phyloP scores from a whole-genome alignment of 2,888 invertebrate genomes.

The Lasioglossum villosulum region DNA sequence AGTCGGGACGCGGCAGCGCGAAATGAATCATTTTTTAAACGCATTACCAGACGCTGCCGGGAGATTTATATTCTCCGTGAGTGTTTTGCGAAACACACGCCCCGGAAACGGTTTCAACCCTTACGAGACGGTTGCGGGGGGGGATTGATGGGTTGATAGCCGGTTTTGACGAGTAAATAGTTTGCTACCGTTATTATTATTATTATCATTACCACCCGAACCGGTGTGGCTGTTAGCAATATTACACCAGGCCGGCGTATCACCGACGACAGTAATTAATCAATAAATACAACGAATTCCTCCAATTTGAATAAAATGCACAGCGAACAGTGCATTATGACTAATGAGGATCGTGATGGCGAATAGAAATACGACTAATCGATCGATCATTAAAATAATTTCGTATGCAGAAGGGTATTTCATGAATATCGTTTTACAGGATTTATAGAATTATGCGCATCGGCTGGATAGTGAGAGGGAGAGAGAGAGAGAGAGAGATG shows the following conservation, averaged over 20 bases:
- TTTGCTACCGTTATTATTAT: background rate
- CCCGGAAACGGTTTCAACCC: background rate
- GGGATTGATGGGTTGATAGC: background rate
- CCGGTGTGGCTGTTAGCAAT: background rate
- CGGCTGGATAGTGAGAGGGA: background rate
- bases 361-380: conserved; percentile 13
- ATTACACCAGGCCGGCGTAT: background rate
- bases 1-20: background rate
- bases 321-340: conserved; percentile 2
- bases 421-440: background rate
- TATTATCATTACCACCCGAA: background rate
- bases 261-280: conserved; percentile 12
- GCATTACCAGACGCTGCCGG: conserved; percentile 26
- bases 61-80: conserved; percentile 38
- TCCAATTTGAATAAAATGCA: conserved; percentile 18
- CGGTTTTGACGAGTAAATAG: conserved; percentile 18
- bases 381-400: conserved; percentile 11
- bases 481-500: background rate
- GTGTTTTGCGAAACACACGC: conserved; percentile 18
- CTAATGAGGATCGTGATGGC: conserved; percentile 9
- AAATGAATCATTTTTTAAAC: conserved; percentile 51
- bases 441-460: background rate
- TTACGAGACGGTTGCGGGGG: background rate
- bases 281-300: conserved; percentile 19
- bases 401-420: background rate